Evolutionary conservation across 2,797 vertebrate genomes (phyloP), one percentile per base, ranked within the genome.

Genomic region (Molothrus ater): DNA sequence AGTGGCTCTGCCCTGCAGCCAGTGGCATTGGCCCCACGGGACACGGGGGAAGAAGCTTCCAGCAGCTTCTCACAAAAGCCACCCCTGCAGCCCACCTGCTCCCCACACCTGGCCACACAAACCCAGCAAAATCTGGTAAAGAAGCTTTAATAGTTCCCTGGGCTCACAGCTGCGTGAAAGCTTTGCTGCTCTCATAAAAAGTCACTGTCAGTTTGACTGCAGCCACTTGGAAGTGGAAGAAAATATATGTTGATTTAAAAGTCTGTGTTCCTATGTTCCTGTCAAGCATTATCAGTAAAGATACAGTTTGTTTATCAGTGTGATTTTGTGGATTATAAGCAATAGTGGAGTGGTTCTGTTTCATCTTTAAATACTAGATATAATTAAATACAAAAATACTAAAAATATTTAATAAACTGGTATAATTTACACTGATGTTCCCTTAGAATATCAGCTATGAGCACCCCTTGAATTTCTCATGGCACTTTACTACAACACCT

Each of bases 21-120:
- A 0, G 10, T 29, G 54, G 7, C 24, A 17, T 10, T n/a, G 54
- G 32, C 34, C 40, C 19, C 24, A 7, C 0, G 0, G 34, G 15
- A 31, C 32, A 7, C 0, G 0, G 21, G 36, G 12, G 15, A 12
- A 36, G 26, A 8, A 43, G 36, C 18, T 80, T 50, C 66, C 59
- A 64, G 69, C 42, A 47, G 48, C 59, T 32, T 64, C 38, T 60
- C n/a, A 47, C 17, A 47, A 70, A 11, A 32, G 26, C 18, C 54
- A 11, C 26, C 19, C 15, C 26, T 26, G 40, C 8, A 74, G 48
- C 11, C 9, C 26, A 47, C 6, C n/a, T 13, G 36, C 56, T 36
- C 17, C 29, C 43, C 51, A 57, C 42, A 20, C 4, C 28, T 51
- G 32, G 28, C 64, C 50, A 18, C 3, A 1, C 32, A 50, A 21